A percentile compares a stretch with the other conserved stretches of the same genome.
Evolutionary conservation across 2,797 vertebrate genomes (phyloP).

Genomic region (Remorina albescens): DNA sequence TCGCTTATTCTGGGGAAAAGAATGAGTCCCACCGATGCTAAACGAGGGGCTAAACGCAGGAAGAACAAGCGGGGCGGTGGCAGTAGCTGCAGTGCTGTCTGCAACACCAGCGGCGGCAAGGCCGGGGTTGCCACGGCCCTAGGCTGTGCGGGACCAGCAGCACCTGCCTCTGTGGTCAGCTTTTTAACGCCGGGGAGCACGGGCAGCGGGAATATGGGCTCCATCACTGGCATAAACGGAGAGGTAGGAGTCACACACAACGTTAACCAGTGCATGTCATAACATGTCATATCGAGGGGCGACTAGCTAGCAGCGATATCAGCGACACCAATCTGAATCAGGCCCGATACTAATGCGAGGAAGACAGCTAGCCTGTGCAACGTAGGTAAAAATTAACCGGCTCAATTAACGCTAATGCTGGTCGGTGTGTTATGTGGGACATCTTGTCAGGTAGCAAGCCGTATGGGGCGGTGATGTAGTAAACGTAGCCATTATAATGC

Average conservation of each 20-base stretch:
- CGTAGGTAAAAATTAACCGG: constrained; percentile 33
- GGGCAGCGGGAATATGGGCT: constrained; percentile 72
- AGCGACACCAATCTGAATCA: constrained; percentile 71
- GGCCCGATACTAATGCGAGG: constrained; percentile 68
- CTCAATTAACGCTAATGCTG: constrained; percentile 6
- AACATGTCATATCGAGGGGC: constrained; percentile 19
- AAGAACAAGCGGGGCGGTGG: constrained; percentile 98
- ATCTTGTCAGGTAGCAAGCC: no score
- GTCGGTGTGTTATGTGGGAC: background rate
- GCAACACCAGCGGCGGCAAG: constrained; percentile 86
- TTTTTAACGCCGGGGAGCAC: constrained; percentile 82
- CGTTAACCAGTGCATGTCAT: constrained; percentile 54
- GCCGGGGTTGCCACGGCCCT: constrained; percentile 88
- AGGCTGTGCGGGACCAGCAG: constrained; percentile 76
- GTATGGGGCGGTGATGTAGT: background rate
- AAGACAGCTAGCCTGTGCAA: constrained; percentile 45
- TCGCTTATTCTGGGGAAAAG: constrained; percentile 69
- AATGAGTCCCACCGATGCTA: constrained; percentile 98
- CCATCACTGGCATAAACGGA: constrained; percentile 81
- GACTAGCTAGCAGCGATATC: constrained; percentile 58
- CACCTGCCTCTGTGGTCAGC: constrained; percentile 83
- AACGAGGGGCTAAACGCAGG: constrained; percentile 96
- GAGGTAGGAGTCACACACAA: constrained; percentile 80
- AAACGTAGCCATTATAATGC: background rate
- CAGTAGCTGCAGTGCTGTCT: constrained; percentile 86